phyloP scores from a whole-genome alignment of 2,797 vertebrate genomes.

The Melanotaenia maccullochi region DNA sequence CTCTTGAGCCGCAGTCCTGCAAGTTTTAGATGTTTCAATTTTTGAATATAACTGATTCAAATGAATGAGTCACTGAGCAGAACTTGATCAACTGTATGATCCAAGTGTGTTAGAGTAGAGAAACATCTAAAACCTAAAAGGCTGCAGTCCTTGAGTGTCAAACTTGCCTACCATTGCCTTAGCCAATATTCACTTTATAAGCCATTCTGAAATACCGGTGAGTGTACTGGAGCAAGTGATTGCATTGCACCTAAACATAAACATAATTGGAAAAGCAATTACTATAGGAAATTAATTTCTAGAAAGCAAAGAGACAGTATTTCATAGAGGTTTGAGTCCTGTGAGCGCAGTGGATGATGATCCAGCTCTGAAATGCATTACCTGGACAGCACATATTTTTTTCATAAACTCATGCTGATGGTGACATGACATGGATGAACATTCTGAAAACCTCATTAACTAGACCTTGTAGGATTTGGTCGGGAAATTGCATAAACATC shows the following conservation, averaged over 20 bases:
- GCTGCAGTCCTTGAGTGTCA: no score
- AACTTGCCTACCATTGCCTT: no score
- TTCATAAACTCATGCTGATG: neutral
- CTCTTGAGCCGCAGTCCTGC: no score
- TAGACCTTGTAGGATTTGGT: neutral
- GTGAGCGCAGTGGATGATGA: neutral
- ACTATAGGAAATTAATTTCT: constrained; percentile 11
- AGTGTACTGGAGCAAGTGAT: constrained; percentile 7
- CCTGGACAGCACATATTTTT: neutral
- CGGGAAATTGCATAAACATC: constrained; percentile 4
- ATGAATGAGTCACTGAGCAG: no score
- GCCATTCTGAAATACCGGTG: neutral
- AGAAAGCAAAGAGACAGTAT: neutral
- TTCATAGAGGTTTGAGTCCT: neutral
- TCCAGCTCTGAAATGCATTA: neutral
- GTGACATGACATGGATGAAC: neutral
- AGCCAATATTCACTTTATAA: neutral
- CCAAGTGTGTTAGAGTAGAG: no score
- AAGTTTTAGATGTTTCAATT: no score
- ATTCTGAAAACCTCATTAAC: neutral
- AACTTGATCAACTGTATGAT: no score
- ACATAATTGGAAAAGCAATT: constrained; percentile 1
- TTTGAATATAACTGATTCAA: no score
- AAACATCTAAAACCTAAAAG: no score
- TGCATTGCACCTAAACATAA: constrained; percentile 1